phyloP scores from a whole-genome alignment of 2,888 invertebrate species.

The Caenorhabditis macrosperma region DNA sequence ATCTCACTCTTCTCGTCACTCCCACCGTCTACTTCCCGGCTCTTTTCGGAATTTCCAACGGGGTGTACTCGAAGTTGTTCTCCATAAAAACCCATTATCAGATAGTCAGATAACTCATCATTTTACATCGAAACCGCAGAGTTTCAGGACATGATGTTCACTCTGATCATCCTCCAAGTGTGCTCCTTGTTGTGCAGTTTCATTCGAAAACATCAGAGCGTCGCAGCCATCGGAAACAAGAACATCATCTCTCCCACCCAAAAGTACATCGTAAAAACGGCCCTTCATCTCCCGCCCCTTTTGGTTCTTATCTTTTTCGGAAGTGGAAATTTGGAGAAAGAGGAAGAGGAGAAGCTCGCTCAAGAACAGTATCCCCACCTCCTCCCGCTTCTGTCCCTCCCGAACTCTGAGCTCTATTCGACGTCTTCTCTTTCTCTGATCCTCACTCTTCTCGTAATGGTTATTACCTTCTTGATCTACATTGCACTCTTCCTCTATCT shows the following conservation, averaged over 20 bases:
- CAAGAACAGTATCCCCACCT: neutral
- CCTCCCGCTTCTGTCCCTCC: neutral
- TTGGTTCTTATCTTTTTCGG: slow-evolving; percentile 13
- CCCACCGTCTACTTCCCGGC: slow-evolving; percentile 25
- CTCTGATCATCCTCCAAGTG: slow-evolving; percentile 26
- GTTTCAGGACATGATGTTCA: slow-evolving; percentile 30
- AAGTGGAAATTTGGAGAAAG: slow-evolving; percentile 9
- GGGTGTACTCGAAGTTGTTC: slow-evolving; percentile 4
- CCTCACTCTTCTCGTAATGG: slow-evolving; percentile 10
- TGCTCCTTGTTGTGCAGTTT: slow-evolving; percentile 27
- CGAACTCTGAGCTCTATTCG: slow-evolving; percentile 24
- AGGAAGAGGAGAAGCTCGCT: slow-evolving; percentile 6
- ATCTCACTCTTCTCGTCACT: slow-evolving; percentile 19
- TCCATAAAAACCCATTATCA: slow-evolving; percentile 30
- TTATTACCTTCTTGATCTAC: slow-evolving; percentile 11
- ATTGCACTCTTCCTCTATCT: slow-evolving; percentile 12
- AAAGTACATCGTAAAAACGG: slow-evolving; percentile 21
- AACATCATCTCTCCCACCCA: neutral
- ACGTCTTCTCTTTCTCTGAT: slow-evolving; percentile 9
- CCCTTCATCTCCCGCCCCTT: slow-evolving; percentile 19
- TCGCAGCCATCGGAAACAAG: slow-evolving; percentile 33
- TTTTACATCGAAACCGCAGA: neutral
- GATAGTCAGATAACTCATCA: neutral
- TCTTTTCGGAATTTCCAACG: slow-evolving; percentile 24
- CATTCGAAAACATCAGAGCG: slow-evolving; percentile 41